A percentile compares a stretch with the other conserved stretches of the same genome.
Conservation (phyloP, 1,140 invertebrate genomes). For the Branchinecta lindahli region DNA sequence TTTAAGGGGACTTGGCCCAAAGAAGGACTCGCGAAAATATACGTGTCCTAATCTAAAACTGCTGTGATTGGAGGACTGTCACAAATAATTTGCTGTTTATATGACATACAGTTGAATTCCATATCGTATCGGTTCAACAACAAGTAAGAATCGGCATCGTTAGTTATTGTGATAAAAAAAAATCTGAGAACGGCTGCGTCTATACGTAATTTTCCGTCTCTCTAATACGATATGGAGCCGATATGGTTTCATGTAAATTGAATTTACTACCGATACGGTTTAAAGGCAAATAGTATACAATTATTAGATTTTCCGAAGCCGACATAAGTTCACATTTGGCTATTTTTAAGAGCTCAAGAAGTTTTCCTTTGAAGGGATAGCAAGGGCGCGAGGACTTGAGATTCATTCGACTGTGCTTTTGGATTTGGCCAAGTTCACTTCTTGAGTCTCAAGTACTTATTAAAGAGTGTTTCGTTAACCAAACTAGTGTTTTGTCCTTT, state of each 20-base stretch:
- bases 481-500: too few species aligned
- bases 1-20: neutral
- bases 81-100: constrained; percentile 6
- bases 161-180: neutral
- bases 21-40: too few species aligned
- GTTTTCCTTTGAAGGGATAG: neutral
- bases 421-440: too few species aligned
- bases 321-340: neutral
- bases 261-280: constrained; percentile 1
- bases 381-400: constrained; percentile 2
- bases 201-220: neutral
- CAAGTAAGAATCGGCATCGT: neutral
- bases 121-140: constrained; percentile 1
- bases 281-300: constrained; percentile 1
- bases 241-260: constrained; percentile 6
- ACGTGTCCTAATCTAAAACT: too few species aligned
- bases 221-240: neutral
- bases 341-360: neutral
- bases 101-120: constrained; percentile 1
- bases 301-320: constrained; percentile 1
- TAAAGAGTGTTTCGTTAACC: too few species aligned
- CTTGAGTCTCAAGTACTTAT: too few species aligned
- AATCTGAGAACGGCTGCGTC: neutral
- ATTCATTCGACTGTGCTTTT: too few species aligned
- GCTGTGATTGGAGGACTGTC: neutral